A percentile compares a stretch with the other conserved stretches of the same genome.
Evolutionary conservation across 2,888 invertebrate genomes (phyloP).

Genomic region (Cephalotes varians): DNA sequence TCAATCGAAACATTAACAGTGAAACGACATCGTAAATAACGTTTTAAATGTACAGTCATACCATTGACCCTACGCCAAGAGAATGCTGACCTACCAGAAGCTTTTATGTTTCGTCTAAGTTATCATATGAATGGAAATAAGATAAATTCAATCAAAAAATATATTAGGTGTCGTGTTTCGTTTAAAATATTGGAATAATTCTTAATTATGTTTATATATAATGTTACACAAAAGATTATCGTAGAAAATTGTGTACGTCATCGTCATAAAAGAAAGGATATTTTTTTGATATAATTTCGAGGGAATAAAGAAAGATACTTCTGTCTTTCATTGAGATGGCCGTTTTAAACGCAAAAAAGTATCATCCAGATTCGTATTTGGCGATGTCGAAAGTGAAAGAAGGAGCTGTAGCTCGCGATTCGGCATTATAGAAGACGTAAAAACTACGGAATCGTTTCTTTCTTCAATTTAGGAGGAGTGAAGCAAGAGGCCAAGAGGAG

Average conservation of each 20-base stretch:
- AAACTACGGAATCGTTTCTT: slow-evolving; percentile 59
- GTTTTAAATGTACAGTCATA: slow-evolving; percentile 81
- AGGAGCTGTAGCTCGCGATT: slow-evolving; percentile 43
- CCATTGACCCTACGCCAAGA: slow-evolving; percentile 74
- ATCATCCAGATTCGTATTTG: slow-evolving; percentile 44
- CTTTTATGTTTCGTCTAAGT: slow-evolving; percentile 62
- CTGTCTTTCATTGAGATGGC: slow-evolving; percentile 30
- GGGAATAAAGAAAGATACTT: slow-evolving; percentile 19
- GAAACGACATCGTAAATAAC: slow-evolving; percentile 85
- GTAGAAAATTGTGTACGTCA: neutral
- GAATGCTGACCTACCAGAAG: slow-evolving; percentile 62
- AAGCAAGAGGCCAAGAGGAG: slow-evolving; percentile 51
- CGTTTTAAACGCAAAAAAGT: slow-evolving; percentile 29
- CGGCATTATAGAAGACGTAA: slow-evolving; percentile 53
- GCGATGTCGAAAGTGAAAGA: slow-evolving; percentile 54
- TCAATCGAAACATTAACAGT: slow-evolving; percentile 81
- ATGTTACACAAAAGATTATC: neutral
- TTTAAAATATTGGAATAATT: neutral
- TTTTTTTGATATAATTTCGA: slow-evolving; percentile 12
- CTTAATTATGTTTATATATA: neutral
- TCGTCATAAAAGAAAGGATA: neutral
- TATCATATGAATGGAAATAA: neutral
- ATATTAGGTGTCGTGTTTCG: neutral
- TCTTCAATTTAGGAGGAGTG: slow-evolving; percentile 57
- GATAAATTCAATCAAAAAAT: neutral